Conservation (phyloP, 2,888 invertebrate species). For the Meganola albula region DNA sequence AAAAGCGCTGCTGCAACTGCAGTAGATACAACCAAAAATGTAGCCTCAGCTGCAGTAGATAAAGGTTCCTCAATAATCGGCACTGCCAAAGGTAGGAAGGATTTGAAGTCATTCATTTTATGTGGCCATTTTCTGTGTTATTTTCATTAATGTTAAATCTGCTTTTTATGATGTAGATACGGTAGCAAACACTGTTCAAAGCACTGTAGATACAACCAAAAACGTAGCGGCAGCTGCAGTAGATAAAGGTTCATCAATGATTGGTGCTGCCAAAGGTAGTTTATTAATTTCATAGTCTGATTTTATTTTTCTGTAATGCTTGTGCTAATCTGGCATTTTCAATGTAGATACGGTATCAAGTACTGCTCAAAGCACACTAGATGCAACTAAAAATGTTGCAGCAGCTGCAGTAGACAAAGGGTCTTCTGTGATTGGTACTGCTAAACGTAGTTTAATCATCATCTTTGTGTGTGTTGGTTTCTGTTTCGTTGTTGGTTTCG, state of each 20-base stretch:
- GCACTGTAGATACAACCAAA: slow-evolving; percentile 23
- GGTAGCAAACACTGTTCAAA: slow-evolving; percentile 19
- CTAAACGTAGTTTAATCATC: slow-evolving; percentile 29
- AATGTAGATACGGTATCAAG: slow-evolving; percentile 1
- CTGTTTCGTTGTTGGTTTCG: background rate
- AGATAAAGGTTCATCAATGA: slow-evolving; percentile 13
- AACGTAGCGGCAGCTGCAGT: slow-evolving; percentile 18
- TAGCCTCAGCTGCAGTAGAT: slow-evolving; percentile 15
- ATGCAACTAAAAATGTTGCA: slow-evolving; percentile 23
- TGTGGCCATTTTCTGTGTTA: background rate
- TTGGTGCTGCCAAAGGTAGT: slow-evolving; percentile 22
- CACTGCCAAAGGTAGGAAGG: slow-evolving; percentile 31
- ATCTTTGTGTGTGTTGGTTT: too few relatives aligned
- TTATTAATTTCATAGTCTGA: slow-evolving; percentile 3
- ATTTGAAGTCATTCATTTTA: background rate
- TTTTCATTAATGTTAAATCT: slow-evolving; percentile 1
- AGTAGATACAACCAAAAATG: slow-evolving; percentile 22
- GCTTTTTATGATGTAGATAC: slow-evolving; percentile 12
- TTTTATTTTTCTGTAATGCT: too few relatives aligned
- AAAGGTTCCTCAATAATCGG: slow-evolving; percentile 14
- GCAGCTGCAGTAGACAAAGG: slow-evolving; percentile 26
- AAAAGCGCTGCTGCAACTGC: slow-evolving; percentile 16
- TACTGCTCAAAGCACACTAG: slow-evolving; percentile 11
- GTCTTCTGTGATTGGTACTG: slow-evolving; percentile 21
- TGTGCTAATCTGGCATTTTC: too few relatives aligned